These are phyloP conservation scores for Monochamus alternatus DNA, from an alignment of 2,888 invertebrate species.

Conservation along the genomic window DNA sequence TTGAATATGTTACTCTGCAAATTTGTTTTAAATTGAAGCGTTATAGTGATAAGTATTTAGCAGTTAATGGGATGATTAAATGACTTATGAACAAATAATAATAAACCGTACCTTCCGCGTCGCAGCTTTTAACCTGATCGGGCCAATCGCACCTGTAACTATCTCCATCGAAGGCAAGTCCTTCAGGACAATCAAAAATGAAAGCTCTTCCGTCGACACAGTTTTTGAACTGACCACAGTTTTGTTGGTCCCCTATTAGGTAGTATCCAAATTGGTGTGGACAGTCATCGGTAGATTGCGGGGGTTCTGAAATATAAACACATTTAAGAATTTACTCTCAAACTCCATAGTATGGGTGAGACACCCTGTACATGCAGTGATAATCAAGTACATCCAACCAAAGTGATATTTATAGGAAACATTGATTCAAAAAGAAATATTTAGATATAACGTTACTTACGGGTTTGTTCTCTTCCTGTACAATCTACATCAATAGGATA, in stretches of 20 bases:
- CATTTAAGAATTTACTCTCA: too few relatives aligned
- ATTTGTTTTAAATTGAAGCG: too few relatives aligned
- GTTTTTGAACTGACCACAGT: conserved; percentile 87
- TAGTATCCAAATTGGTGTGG: conserved; percentile 90
- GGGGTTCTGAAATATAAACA: conserved; percentile 73
- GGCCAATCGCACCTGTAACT: conserved; percentile 91
- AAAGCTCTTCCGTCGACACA: conserved; percentile 85
- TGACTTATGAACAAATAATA: not conserved
- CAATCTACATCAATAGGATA: conserved; percentile 90
- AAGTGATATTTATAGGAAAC: not conserved
- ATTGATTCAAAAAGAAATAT: not conserved
- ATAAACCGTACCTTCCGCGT: conserved; percentile 81
- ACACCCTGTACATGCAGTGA: too few relatives aligned
- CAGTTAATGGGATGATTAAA: too few relatives aligned
- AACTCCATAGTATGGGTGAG: too few relatives aligned
- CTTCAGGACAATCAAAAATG: conserved; percentile 86
- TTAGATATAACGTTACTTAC: conserved; percentile 72
- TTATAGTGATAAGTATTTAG: too few relatives aligned
- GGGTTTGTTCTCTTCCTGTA: conserved; percentile 78
- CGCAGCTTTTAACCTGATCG: conserved; percentile 85
- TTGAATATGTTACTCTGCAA: too few relatives aligned
- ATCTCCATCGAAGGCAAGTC: conserved; percentile 78
- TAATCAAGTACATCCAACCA: too few relatives aligned
- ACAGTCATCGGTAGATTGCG: conserved; percentile 84
- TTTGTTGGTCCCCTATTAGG: conserved; percentile 77